Evolutionary conservation across 2,888 invertebrate genomes (phyloP).

Genomic region (Amiota communis): DNA sequence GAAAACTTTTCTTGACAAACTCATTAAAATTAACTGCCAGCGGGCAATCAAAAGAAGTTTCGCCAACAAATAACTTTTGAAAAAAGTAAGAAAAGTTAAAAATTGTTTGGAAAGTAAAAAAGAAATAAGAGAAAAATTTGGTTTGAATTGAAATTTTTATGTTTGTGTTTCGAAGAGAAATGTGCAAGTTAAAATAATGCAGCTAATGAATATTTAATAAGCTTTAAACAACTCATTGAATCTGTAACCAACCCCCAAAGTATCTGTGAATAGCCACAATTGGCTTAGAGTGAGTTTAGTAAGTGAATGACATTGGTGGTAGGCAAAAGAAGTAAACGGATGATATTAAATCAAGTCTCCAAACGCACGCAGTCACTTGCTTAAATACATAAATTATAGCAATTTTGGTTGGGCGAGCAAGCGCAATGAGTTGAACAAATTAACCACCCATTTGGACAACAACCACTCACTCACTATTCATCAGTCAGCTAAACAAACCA

Average conservation of each 20-base stretch:
- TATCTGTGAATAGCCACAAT: too few species aligned
- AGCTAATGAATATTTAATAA: conserved; percentile 71
- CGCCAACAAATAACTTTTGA: conserved; percentile 15
- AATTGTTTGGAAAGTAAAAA: conserved; percentile 23
- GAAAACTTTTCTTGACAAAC: conserved; percentile 52
- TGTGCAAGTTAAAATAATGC: conserved; percentile 9
- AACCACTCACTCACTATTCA: conserved; percentile 17
- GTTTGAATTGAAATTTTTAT: conserved; percentile 30
- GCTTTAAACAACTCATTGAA: conserved; percentile 20
- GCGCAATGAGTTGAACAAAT: background rate
- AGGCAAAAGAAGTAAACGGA: conserved; percentile 43
- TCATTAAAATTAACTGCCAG: conserved; percentile 59
- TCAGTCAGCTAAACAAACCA: conserved; percentile 19
- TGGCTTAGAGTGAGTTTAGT: too few species aligned
- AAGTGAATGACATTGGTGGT: too few species aligned
- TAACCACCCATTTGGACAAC: conserved; percentile 1
- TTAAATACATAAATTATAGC: conserved; percentile 65
- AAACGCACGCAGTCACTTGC: conserved; percentile 55
- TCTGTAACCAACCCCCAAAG: too few species aligned
- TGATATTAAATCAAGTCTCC: conserved; percentile 69
- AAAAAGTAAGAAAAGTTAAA: conserved; percentile 22
- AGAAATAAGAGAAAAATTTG: background rate
- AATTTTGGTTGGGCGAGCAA: conserved; percentile 44
- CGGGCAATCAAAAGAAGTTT: conserved; percentile 33
- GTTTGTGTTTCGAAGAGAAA: background rate